Evolutionary conservation across 2,113 vertebrate species (phyloP), one percentile per base, ranked within the genome.

Genomic region (Lipophrys pholis): DNA sequence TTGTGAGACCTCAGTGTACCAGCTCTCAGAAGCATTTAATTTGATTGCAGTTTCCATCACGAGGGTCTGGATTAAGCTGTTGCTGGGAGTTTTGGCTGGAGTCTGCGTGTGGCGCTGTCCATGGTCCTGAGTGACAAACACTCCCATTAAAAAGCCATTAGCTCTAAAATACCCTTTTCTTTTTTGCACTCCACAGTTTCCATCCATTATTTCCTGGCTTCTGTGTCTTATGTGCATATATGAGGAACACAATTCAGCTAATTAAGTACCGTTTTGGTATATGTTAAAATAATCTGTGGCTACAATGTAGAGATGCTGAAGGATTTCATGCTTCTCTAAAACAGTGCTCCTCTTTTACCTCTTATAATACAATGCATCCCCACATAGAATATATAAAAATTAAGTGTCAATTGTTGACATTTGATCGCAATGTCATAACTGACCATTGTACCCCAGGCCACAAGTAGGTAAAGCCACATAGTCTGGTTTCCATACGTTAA

Each of bases 111-210:
- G 56, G 51, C 0, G 48, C 71, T 82, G 65, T 76, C 77, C 71
- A 0, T 81, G 75, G 69, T 78, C 0, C 77, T 83, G 78, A 81
- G 12, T 41, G 11, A 10, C 16, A 63, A 67, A 45, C 60, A 17
- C 42, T 46, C 1, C n/a, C 30, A 68, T 52, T 73, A 68, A 54
- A 70, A 66, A 52, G n/a, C 21, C 43, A 63, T 76, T 75, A 67
- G 52, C 65, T 73, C 7, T 5, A 15, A 1, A 15, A 11, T 6
- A 16, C 5, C 53, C 11, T n/a, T 17, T 49, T 30, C 54, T 67
- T 14, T 67, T 14, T 21, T 21, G n/a, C 11, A 15, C 36, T 21
- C 46, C 11, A n/a, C n/a, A 35, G 12, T 40, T 66, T 67, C 53
- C 11, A 35, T 45, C 35, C 17, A 50, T 49, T 69, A 56, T 48